Base-by-base conservation (phyloP, 1,140 invertebrate species). In the Bombus confusus region DNA sequence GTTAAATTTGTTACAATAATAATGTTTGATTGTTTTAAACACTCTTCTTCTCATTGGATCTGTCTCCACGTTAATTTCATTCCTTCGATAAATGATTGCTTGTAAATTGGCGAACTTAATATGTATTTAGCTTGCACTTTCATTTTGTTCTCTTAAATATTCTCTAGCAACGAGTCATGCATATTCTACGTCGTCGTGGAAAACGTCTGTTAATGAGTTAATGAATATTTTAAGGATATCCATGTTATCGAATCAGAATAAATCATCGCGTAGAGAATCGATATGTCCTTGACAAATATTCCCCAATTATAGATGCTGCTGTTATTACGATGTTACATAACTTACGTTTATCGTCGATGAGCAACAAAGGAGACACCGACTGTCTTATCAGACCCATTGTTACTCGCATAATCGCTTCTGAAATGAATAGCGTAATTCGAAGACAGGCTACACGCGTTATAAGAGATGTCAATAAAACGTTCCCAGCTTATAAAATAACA, bases 321-420 rank as follows among this genome's bases (percentile, higher is more conserved):
- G 69, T 83, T 89, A 78, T 66, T 75, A 34, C 59, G 75, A 39
- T 68, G 85, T 90, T 90, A 77, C 82, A 75, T 83, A 90, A 90
- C 52, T 69, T 68, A 31, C 68, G 52, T 25, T 89, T 87, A 85
- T 90, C 89, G 71, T 73, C 66, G 81, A 80, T 74, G 25, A 31
- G n/a, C 69, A 71, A 85, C 79, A 82, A 90, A 90, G 74, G 74
- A 82, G 84, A 57, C 73, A 62, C 43, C 57, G 66, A 39, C 85
- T 84, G 84, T 90, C 86, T 90, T 71, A 84, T 89, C 83, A 78
- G 66, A 79, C 62, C 82, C 62, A 91, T 91, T 91, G 90, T 91
- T 90, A 73, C 39, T 66, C 74, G 78, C 86, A 81, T 91, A 91
- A 91, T 90, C 85, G 87, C 76, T 87, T 91, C 72, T 88, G 86